A percentile compares a stretch with the other conserved stretches of the same genome.
Conservation (phyloP, 2,797 vertebrate genomes). For the Sebastes jordani region DNA sequence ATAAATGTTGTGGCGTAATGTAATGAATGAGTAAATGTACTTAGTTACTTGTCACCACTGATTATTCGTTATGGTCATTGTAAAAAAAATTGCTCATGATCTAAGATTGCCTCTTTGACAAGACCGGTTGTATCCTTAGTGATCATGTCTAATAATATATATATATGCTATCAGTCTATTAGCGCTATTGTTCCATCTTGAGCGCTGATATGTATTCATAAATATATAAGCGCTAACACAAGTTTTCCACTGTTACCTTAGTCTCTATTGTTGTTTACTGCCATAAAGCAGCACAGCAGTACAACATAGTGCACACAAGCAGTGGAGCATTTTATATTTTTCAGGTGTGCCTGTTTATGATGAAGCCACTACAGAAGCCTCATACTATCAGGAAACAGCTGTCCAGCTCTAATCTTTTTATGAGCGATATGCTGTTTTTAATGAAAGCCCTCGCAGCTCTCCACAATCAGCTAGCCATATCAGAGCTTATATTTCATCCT, state of each 20-base stretch:
- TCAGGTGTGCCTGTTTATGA: constrained; percentile 73
- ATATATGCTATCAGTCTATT: neutral
- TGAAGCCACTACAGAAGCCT: constrained; percentile 79
- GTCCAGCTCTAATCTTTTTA: constrained; percentile 87
- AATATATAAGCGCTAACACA: neutral
- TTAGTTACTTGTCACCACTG: neutral
- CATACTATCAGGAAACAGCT: constrained; percentile 80
- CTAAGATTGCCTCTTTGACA: neutral
- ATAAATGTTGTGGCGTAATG: accelerated
- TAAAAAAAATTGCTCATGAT: neutral
- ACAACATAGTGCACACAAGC: constrained; percentile 12
- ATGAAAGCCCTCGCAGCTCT: constrained; percentile 86
- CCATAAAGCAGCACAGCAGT: constrained; percentile 9
- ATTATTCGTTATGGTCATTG: neutral
- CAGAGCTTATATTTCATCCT: constrained; percentile 87
- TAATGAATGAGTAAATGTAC: neutral
- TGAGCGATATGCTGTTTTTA: constrained; percentile 88
- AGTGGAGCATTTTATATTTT: constrained; percentile 63
- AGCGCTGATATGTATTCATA: neutral
- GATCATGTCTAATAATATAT: neutral
- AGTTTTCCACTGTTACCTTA: neutral
- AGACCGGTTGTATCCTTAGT: neutral
- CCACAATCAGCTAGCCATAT: constrained; percentile 85
- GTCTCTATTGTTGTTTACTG: constrained; percentile 18
- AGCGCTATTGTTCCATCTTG: neutral